phyloP scores from a whole-genome alignment of 2,888 invertebrate species.

The Pecten maximus region DNA sequence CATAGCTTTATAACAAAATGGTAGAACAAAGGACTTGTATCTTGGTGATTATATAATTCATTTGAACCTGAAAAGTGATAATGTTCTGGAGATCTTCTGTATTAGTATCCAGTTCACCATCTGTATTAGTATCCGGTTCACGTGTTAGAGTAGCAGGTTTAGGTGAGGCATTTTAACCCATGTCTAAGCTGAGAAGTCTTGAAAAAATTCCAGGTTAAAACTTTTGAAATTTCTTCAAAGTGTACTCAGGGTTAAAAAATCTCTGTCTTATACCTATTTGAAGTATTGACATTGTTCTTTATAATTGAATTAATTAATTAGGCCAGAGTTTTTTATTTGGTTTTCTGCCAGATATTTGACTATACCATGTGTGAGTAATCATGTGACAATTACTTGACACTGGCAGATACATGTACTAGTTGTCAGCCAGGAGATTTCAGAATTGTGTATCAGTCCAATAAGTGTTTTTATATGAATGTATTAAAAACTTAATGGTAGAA shows the following conservation, averaged over 20 bases:
- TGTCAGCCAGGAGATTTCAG: neutral
- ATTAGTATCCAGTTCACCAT: too few relatives aligned
- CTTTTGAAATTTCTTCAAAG: neutral
- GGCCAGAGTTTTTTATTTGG: conserved; percentile 17
- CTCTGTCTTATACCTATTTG: neutral
- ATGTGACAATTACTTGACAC: neutral
- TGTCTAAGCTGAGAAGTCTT: neutral
- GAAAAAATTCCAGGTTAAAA: neutral
- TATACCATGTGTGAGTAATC: neutral
- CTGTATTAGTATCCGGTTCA: too few relatives aligned
- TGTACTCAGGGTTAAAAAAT: neutral
- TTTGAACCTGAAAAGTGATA: too few relatives aligned
- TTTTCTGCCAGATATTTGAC: neutral
- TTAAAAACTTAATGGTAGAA: too few relatives aligned
- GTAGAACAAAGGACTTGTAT: too few relatives aligned
- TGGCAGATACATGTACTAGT: neutral
- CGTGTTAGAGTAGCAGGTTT: too few relatives aligned
- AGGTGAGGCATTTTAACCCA: neutral
- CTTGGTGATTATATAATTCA: too few relatives aligned
- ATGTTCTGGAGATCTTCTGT: too few relatives aligned
- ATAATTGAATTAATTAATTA: conserved; percentile 4
- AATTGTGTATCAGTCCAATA: too few relatives aligned
- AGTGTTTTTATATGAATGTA: too few relatives aligned
- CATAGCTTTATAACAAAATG: too few relatives aligned
- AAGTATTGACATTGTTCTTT: neutral